Evolutionary conservation across 2,113 vertebrate species (phyloP), one percentile per base, ranked within the genome.

Genomic region (Gadus chalcogrammus): DNA sequence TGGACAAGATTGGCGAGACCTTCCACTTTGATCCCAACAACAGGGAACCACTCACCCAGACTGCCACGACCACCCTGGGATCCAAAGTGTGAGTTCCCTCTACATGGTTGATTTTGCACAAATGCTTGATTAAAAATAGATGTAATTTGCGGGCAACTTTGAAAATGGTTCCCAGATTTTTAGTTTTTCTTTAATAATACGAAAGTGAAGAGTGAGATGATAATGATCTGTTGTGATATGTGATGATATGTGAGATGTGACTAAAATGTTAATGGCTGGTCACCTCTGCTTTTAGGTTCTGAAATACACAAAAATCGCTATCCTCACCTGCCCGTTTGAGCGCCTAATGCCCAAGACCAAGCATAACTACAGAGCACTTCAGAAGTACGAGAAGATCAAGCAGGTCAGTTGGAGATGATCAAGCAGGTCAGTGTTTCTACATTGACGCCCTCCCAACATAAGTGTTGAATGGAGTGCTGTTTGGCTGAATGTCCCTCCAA

Each of bases 341-440:
- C 97, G 97, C 4, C 97, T 97, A 7, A 99, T 99, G 81, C 97
- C 97, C 61, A 99, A 99, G 89, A 99, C 97, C 31, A 99, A 99
- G 82, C 97, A 99, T 85, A 99, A 98, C 69, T 99, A 95, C 85
- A 97, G 90, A 87, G 94, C 95, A n/a, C 93, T 99, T 68, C 97
- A 98, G 89, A 95, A 95, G 48, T 99, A 99, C 0, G 97, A 99
- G 80, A 20, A 20, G 20, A 20, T 20, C 20, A 20, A 20, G 20
- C 20, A 20, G 20, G 20, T 20, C 20, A 20, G 20, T 20, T 24
- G 24, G 24, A 24, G 24, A 98, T 99, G 97, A 95, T 99, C 75
- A 80, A 93, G 5, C 96, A 98, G 88, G 97, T 97, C 8, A 17
- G 91, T 85, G 22, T 27, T 15, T 7, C 55, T 35, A 1, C 18